Evolutionary conservation across 2,888 invertebrate genomes (phyloP).

Genomic region (Octonoba sinensis): DNA sequence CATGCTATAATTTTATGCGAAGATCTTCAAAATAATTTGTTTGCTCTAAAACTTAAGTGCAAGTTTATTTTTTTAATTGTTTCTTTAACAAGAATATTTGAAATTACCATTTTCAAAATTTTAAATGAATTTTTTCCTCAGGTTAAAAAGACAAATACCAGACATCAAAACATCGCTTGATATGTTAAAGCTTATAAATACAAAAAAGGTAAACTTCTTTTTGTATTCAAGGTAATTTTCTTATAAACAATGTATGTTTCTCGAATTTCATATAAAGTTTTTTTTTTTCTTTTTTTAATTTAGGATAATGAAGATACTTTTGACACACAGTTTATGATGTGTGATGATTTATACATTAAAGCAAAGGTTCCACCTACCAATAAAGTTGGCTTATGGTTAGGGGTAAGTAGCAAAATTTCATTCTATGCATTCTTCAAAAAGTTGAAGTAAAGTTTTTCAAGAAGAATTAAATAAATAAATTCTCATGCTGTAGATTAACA

Average conservation of each 20-base stretch:
- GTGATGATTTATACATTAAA: conserved; percentile 90
- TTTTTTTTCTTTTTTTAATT: conserved; percentile 37
- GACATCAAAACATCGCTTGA: conserved; percentile 91
- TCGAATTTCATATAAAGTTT: background rate
- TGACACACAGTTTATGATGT: conserved; percentile 90
- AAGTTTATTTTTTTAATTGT: too few relatives aligned
- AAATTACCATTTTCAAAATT: background rate
- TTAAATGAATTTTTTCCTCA: conserved; percentile 67
- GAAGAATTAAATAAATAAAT: too few relatives aligned
- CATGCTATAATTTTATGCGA: too few relatives aligned
- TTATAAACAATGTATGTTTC: background rate
- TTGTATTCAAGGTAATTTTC: background rate
- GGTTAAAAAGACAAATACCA: conserved; percentile 90
- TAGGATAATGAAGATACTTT: conserved; percentile 77
- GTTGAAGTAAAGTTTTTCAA: background rate
- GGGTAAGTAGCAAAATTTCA: conserved; percentile 72
- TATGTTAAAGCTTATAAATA: conserved; percentile 89
- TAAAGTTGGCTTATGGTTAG: conserved; percentile 81
- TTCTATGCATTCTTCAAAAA: background rate
- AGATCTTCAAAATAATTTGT: too few relatives aligned
- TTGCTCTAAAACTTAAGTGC: too few relatives aligned
- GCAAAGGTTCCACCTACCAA: conserved; percentile 90
- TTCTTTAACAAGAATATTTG: too few relatives aligned
- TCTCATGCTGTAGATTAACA: too few relatives aligned
- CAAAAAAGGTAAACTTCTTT: conserved; percentile 76